Conservation (phyloP, 2,797 vertebrate species). For the Oophaga sylvatica region DNA sequence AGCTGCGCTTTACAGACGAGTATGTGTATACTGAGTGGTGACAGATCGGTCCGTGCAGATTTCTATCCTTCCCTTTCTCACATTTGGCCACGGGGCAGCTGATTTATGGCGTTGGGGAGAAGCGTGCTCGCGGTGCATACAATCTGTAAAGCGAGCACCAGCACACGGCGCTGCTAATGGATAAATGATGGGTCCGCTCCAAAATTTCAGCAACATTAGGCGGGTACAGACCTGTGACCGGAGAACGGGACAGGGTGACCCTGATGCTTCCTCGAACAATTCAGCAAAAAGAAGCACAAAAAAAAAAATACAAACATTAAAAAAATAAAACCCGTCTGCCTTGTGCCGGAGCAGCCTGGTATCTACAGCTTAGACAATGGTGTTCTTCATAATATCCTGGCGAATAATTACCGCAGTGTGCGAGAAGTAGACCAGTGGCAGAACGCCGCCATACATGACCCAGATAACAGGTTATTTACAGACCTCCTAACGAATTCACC, state of each 20-base stretch:
- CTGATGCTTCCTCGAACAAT: background rate
- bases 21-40: background rate
- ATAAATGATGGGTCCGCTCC: slow-evolving; percentile 30
- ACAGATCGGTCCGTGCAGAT: background rate
- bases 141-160: background rate
- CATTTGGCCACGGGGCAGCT: background rate
- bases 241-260: slow-evolving; percentile 19
- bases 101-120: slow-evolving; percentile 5
- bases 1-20: background rate
- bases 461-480: slow-evolving; percentile 38
- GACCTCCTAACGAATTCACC: slow-evolving; percentile 27
- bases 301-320: background rate
- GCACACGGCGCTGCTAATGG: slow-evolving; percentile 28
- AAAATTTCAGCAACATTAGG: slow-evolving; percentile 37
- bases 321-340: background rate
- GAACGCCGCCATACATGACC: slow-evolving; percentile 1
- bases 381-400: background rate
- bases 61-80: background rate
- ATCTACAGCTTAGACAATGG: background rate
- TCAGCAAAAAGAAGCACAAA: background rate
- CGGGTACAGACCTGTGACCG: slow-evolving; percentile 15
- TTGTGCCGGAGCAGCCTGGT: background rate
- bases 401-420: slow-evolving; percentile 1
- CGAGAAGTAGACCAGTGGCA: background rate
- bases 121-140: background rate